These are phyloP conservation scores for Hirudo medicinalis DNA, from an alignment of 1,140 invertebrate genomes.

Conservation along the genomic window DNA sequence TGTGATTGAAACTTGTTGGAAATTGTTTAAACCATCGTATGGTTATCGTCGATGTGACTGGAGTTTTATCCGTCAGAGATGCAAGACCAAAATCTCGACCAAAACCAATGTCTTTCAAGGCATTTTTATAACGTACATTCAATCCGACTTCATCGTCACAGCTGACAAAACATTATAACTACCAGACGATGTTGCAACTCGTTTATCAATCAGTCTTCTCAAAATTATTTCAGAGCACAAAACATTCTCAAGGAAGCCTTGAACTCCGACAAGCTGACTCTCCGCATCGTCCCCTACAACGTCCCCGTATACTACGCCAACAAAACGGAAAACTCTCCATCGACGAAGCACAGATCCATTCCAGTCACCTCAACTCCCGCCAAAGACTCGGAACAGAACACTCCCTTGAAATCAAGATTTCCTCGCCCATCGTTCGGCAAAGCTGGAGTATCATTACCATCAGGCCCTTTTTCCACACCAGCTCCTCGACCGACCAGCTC, in stretches of 20 bases:
- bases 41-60: too few species aligned
- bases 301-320: neutral
- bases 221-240: constrained; percentile 4
- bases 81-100: too few species aligned
- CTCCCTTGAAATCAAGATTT: neutral
- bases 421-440: neutral
- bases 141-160: too few species aligned
- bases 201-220: too few species aligned
- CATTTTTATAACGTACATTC: too few species aligned
- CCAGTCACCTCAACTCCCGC: constrained; percentile 12
- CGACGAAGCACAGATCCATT: neutral
- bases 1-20: too few species aligned
- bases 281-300: neutral
- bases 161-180: too few species aligned
- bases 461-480: neutral
- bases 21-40: too few species aligned
- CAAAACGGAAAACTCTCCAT: too few species aligned
- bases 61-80: too few species aligned
- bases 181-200: too few species aligned
- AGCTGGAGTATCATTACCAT: neutral
- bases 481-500: neutral
- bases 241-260: constrained; percentile 13
- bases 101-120: too few species aligned
- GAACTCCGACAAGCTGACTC: neutral
- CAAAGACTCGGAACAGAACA: constrained; percentile 6